Base-by-base conservation (phyloP, 2,797 vertebrate genomes). In the Tokudaia muenninki region DNA sequence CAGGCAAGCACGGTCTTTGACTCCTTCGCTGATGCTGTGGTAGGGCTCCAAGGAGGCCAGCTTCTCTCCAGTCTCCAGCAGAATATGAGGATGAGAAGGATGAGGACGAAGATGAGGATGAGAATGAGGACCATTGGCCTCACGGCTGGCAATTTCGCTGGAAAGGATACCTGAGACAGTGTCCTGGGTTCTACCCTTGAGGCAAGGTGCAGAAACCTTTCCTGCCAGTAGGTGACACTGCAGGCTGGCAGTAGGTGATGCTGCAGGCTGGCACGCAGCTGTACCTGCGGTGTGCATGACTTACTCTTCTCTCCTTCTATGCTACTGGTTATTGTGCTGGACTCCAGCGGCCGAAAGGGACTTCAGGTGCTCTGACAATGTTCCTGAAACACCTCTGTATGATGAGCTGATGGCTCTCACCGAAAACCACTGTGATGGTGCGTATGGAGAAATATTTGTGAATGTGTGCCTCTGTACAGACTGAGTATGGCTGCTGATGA, bases 181-280 rank as follows among this genome's bases (percentile, higher is more conserved):
- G 4, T 26, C 10, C 19, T 26, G 19, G 37, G 31, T 78, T 86
- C 83, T 87, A 22, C 16, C 55, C 44, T 92, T 41, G 37, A 65
- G 87, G 81, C 14, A 13, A 86, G 44, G 22, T 65, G 55, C 47
- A 91, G 94, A 75, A 67, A 26, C 47, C 10, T 6, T 2, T 94
- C 8, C 12, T 1, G 22, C 92, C 96, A 87, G 78, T 84, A 97
- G 97, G 92, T 95, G 97, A 77, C 97, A 77, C 79, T 97, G 87
- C 59, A 95, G 87, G 83, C 83, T 70, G 37, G 50, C 67, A 9
- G 78, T 84, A 97, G 97, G 92, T 95, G 97, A 77, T 96, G 72
- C 79, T 97, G 87, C 59, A 95, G 87, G 83, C 83, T 70, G 37
- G 50, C 67, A 9, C 61, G 4, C 81, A 3, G 72, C 26, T 14